These are phyloP conservation scores for Sitta europaea DNA, from an alignment of 2,113 vertebrate species.

Conservation along the genomic window DNA sequence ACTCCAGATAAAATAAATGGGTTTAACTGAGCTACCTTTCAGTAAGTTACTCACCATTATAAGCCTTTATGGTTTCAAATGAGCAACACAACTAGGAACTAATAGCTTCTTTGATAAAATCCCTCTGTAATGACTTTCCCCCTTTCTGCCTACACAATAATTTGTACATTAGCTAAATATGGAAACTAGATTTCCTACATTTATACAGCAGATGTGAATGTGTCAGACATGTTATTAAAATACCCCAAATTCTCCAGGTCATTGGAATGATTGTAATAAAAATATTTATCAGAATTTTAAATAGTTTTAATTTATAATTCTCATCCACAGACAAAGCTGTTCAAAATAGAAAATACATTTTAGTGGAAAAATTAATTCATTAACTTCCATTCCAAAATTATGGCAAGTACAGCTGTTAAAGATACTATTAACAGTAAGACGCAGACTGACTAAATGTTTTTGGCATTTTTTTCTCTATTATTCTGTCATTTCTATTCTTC, in stretches of 20 bases:
- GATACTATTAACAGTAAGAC: neutral
- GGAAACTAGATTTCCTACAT: neutral
- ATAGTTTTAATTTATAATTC: neutral
- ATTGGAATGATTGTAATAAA: neutral
- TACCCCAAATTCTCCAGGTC: neutral
- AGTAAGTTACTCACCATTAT: neutral
- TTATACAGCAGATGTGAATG: neutral
- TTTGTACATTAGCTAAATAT: slow-evolving; percentile 11
- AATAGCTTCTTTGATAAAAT: slow-evolving; percentile 4
- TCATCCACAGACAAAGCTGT: neutral
- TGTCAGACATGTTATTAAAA: neutral
- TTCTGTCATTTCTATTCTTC: neutral
- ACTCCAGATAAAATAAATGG: neutral
- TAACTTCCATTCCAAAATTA: neutral
- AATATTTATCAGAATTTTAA: neutral
- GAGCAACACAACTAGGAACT: slow-evolving; percentile 29
- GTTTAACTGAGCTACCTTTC: slow-evolving; percentile 1
- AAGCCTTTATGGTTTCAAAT: slow-evolving; percentile 19
- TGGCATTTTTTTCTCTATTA: neutral
- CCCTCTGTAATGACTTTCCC: neutral
- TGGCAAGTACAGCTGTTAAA: neutral
- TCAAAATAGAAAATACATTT: neutral
- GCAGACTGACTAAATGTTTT: neutral
- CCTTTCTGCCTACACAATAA: neutral
- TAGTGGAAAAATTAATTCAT: neutral